Evolutionary conservation across 2,113 vertebrate species (phyloP).

Genomic region (Larimichthys polyactis): DNA sequence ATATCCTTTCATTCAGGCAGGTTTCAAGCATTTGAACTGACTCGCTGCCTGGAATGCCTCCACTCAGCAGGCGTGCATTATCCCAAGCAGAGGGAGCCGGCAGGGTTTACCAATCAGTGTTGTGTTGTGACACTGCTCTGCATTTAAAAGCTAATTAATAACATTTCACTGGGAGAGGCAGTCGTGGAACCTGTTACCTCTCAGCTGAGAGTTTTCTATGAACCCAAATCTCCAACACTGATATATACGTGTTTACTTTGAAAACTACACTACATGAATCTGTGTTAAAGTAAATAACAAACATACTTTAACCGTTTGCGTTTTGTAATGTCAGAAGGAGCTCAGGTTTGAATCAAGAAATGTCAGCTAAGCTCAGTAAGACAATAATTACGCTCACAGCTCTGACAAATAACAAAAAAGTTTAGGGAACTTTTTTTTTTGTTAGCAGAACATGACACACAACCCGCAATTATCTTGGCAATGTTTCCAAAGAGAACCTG

Average conservation of each 20-base stretch:
- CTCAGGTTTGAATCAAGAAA: not conserved
- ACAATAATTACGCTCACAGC: constrained; percentile 7
- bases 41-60: constrained; percentile 61
- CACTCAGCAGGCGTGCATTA: constrained; percentile 65
- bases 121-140: constrained; percentile 25
- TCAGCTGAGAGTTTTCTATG: not conserved
- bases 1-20: constrained; percentile 53
- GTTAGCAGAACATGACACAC: constrained; percentile 56
- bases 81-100: constrained; percentile 33
- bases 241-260: not conserved
- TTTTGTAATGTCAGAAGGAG: not conserved
- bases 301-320: too few relatives aligned
- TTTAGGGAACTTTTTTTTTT: constrained; percentile 35
- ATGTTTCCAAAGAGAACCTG: constrained; percentile 16
- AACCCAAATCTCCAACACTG: not conserved
- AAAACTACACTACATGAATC: not conserved
- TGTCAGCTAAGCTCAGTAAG: not conserved
- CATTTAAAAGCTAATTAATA: constrained; percentile 32
- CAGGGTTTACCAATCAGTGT: constrained; percentile 47
- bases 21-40: constrained; percentile 64
- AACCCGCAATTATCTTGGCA: constrained; percentile 43
- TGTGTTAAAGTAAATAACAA: not conserved
- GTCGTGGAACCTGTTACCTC: too few relatives aligned
- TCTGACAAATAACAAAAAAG: constrained; percentile 28
- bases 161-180: constrained; percentile 17